These are phyloP conservation scores for Drosophila teissieri DNA, from an alignment of 1,140 invertebrate species.

Conservation along the genomic window DNA sequence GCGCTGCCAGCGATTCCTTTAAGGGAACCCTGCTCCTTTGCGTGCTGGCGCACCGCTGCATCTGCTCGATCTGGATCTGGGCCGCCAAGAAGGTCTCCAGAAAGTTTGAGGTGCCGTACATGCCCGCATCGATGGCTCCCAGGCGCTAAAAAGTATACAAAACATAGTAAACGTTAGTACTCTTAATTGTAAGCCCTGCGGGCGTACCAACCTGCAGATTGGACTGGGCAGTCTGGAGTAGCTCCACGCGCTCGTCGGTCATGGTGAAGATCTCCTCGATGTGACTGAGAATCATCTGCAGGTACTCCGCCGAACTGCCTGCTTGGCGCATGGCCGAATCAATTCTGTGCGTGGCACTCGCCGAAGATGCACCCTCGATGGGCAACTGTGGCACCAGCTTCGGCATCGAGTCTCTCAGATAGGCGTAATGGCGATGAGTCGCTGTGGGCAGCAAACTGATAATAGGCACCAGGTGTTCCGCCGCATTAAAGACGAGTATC, in stretches of 20 bases:
- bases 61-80: slow-evolving; percentile 86
- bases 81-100: slow-evolving; percentile 91
- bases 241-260: slow-evolving; percentile 82
- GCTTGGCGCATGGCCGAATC: slow-evolving; percentile 57
- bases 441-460: slow-evolving; percentile 96
- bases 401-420: slow-evolving; percentile 96
- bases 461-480: slow-evolving; percentile 95
- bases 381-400: slow-evolving; percentile 94
- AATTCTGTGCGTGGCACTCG: slow-evolving; percentile 53
- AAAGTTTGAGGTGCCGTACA: slow-evolving; percentile 94
- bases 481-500: slow-evolving; percentile 97
- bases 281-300: slow-evolving; percentile 90
- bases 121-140: slow-evolving; percentile 93
- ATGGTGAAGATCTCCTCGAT: slow-evolving; percentile 88
- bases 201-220: slow-evolving; percentile 86
- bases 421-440: slow-evolving; percentile 96
- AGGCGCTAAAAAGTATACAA: slow-evolving; percentile 84
- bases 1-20: slow-evolving; percentile 84
- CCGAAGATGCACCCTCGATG: slow-evolving; percentile 86
- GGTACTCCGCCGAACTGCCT: slow-evolving; percentile 86
- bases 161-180: background rate
- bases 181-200: background rate
- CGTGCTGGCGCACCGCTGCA: slow-evolving; percentile 73
- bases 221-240: slow-evolving; percentile 89
- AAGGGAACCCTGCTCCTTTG: slow-evolving; percentile 74